Percentiles rank a stretch among this genome's conserved stretches.
Conservation (phyloP, 2,797 vertebrate species). For the Phrynocephalus guinanensis region DNA sequence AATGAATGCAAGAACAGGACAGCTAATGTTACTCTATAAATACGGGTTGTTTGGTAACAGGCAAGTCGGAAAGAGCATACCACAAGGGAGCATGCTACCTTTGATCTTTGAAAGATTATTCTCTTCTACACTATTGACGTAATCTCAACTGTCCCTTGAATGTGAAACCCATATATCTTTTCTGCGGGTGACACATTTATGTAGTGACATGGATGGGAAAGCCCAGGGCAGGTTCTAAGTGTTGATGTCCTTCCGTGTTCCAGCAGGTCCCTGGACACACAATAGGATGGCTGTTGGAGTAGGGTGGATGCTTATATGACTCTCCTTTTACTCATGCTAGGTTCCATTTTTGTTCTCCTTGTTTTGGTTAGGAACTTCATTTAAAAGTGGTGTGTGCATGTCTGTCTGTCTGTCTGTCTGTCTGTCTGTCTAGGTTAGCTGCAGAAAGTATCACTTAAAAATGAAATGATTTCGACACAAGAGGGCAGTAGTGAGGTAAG, state of each 20-base stretch:
- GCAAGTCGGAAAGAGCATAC: not conserved
- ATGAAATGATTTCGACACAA: too few relatives aligned
- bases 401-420: too few relatives aligned
- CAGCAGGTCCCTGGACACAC: too few relatives aligned
- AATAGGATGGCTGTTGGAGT: not conserved
- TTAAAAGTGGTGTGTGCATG: too few relatives aligned
- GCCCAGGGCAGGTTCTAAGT: not conserved
- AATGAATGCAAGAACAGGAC: not conserved
- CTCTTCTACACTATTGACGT: not conserved
- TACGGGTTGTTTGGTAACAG: not conserved
- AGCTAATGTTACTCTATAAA: not conserved
- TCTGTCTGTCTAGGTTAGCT: too few relatives aligned
- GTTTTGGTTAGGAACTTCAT: too few relatives aligned
- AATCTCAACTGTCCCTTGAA: not conserved
- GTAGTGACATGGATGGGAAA: not conserved
- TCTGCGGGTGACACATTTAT: not conserved
- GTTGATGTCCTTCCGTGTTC: too few relatives aligned
- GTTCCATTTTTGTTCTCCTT: too few relatives aligned
- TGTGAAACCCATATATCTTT: not conserved
- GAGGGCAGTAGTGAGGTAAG: too few relatives aligned
- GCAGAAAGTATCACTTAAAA: too few relatives aligned
- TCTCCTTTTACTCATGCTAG: not conserved
- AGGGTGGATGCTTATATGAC: not conserved
- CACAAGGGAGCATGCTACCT: not conserved
- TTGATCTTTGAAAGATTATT: constrained; percentile 6